Conservation (phyloP, 1,140 invertebrate species). For the Meloidogyne floridensis region DNA sequence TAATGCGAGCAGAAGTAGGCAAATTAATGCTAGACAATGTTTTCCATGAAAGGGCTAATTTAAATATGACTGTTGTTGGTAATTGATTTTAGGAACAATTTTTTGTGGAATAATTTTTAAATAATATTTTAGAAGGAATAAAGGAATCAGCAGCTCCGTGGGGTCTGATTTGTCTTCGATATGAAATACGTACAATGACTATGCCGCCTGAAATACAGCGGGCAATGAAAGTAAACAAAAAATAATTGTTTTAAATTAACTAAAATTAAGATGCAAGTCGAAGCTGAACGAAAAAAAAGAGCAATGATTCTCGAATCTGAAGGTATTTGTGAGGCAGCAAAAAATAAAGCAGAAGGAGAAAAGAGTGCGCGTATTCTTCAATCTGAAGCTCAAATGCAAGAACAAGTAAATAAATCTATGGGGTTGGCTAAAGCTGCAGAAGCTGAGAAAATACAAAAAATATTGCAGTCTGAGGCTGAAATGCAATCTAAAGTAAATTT, state of each 20-base stretch:
- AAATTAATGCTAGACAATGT: constrained; percentile 94
- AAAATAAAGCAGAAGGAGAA: constrained; percentile 96
- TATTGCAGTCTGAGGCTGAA: constrained; percentile 28
- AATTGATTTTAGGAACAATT: constrained; percentile 22
- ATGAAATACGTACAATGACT: constrained; percentile 95
- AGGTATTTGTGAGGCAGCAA: constrained; percentile 80
- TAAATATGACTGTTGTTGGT: constrained; percentile 88
- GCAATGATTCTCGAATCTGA: constrained; percentile 96
- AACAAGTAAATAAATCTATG: constrained; percentile 64
- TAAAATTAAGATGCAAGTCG: constrained; percentile 83
- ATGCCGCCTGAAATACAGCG: constrained; percentile 89
- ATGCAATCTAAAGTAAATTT: constrained; percentile 19
- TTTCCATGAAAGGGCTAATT: constrained; percentile 88
- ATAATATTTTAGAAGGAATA: constrained; percentile 75
- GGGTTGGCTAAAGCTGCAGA: constrained; percentile 28
- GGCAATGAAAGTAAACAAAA: constrained; percentile 81
- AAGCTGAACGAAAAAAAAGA: constrained; percentile 92
- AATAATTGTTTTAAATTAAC: background rate
- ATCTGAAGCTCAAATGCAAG: constrained; percentile 69
- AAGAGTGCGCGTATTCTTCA: constrained; percentile 85
- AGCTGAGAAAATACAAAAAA: constrained; percentile 19
- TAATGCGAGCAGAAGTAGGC: constrained; percentile 94
- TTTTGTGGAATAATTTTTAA: background rate
- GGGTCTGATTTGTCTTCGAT: constrained; percentile 91
- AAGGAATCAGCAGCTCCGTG: constrained; percentile 95